Conservation (phyloP, 2,113 vertebrate genomes). For the Platysternon megacephalum region DNA sequence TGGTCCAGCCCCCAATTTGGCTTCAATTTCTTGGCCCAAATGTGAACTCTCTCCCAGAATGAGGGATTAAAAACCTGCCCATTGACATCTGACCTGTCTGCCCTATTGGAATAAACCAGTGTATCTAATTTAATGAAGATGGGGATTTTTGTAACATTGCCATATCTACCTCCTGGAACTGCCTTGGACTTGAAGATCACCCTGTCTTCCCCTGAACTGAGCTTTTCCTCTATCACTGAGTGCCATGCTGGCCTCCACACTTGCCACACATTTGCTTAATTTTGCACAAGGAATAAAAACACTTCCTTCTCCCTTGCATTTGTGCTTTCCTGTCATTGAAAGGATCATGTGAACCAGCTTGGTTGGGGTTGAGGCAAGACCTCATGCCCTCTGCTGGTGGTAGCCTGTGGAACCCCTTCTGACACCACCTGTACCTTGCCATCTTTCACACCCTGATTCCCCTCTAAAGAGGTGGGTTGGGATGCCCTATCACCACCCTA, state of each 20-base stretch:
- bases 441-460: neutral
- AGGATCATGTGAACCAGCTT: neutral
- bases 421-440: neutral
- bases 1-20: neutral
- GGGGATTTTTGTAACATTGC: neutral
- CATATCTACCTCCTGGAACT: no score
- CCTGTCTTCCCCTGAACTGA: no score
- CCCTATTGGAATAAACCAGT: neutral
- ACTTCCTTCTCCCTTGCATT: neutral
- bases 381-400: no score
- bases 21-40: neutral
- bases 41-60: neutral
- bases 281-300: neutral
- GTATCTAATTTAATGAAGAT: neutral
- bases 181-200: no score
- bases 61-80: neutral
- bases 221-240: no score
- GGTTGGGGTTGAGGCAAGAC: neutral
- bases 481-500: neutral
- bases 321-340: neutral
- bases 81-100: neutral
- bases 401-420: neutral
- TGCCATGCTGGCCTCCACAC: neutral
- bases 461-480: neutral
- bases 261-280: neutral